Evolutionary conservation across 2,797 vertebrate genomes (phyloP).

Genomic region (Lutjanus campechanus): DNA sequence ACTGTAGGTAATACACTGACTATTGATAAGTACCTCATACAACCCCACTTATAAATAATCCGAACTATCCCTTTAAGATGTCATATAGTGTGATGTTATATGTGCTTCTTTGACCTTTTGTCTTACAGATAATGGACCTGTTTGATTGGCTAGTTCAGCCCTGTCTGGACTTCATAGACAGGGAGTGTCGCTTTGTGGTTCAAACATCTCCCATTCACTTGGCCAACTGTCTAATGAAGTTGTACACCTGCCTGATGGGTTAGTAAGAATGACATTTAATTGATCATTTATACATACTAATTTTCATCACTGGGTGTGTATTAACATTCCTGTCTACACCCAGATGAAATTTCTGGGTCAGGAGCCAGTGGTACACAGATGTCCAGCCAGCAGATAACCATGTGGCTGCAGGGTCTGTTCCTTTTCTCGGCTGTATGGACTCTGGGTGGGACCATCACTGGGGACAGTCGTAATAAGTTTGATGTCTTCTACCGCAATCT

Average conservation of each 20-base stretch:
- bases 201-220: slow-evolving; percentile 91
- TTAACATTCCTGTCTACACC: slow-evolving; percentile 20
- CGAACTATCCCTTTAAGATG: neutral
- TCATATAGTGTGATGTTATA: neutral
- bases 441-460: slow-evolving; percentile 90
- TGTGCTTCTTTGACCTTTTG: slow-evolving; percentile 36
- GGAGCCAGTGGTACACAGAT: slow-evolving; percentile 76
- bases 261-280: slow-evolving; percentile 52
- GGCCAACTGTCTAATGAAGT: slow-evolving; percentile 89
- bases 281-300: neutral
- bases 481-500: slow-evolving; percentile 91
- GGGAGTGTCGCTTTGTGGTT: slow-evolving; percentile 88
- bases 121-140: slow-evolving; percentile 88
- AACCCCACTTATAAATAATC: no score
- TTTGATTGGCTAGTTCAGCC: slow-evolving; percentile 94
- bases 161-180: slow-evolving; percentile 90
- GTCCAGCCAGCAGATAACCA: slow-evolving; percentile 89
- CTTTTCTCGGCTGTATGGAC: slow-evolving; percentile 95
- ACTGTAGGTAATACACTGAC: no score
- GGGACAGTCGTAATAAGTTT: slow-evolving; percentile 91
- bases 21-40: no score
- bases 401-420: slow-evolving; percentile 93
- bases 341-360: slow-evolving; percentile 89
- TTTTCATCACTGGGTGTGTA: neutral
- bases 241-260: slow-evolving; percentile 92